These are phyloP conservation scores for Drepana falcataria DNA, from an alignment of 2,888 invertebrate species.

Conservation along the genomic window DNA sequence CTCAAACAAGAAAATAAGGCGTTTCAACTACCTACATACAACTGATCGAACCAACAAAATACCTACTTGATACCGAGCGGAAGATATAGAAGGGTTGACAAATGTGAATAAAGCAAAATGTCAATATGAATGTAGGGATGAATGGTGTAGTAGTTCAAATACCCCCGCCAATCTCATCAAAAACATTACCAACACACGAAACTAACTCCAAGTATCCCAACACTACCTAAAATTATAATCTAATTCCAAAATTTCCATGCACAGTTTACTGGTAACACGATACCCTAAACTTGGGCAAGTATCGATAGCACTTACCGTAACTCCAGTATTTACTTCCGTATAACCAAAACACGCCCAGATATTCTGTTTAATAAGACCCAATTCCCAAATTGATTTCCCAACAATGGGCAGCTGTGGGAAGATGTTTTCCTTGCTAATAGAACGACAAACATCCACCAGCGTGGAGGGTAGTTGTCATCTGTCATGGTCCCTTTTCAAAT, in stretches of 20 bases:
- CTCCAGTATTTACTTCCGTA: constrained; percentile 2
- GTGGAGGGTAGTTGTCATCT: constrained; percentile 53
- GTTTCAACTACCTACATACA: no score
- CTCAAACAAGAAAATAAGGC: no score
- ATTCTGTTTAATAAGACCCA: constrained; percentile 24
- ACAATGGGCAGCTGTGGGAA: constrained; percentile 20
- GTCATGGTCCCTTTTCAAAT: constrained; percentile 48
- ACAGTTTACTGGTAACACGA: not conserved
- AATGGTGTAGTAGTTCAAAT: no score
- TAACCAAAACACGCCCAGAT: constrained; percentile 7
- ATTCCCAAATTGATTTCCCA: constrained; percentile 26
- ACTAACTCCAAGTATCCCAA: not conserved
- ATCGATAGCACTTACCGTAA: constrained; percentile 1
- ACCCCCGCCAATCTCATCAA: no score
- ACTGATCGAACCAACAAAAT: no score
- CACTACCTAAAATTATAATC: not conserved
- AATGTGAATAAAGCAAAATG: no score
- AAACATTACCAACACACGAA: not conserved
- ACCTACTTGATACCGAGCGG: no score
- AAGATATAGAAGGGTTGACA: no score
- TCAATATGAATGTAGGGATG: no score
- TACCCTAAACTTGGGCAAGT: not conserved
- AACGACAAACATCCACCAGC: constrained; percentile 56
- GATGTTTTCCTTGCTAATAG: constrained; percentile 66
- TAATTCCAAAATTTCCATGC: not conserved